Evolutionary conservation across 1,140 invertebrate species (phyloP).

Genomic region (Sminthurinus signatus): DNA sequence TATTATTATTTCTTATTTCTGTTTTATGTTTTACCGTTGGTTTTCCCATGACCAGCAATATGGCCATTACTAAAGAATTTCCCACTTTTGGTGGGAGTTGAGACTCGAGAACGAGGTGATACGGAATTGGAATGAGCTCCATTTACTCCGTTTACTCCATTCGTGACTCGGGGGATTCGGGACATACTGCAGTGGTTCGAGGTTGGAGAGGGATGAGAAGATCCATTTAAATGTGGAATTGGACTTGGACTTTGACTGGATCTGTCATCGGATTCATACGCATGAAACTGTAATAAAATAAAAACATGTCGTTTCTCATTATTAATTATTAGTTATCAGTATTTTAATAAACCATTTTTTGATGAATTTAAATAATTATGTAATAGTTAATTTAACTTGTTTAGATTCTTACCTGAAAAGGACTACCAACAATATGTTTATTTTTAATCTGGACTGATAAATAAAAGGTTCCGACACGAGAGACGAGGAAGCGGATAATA

Average conservation of each 20-base stretch:
- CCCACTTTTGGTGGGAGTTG: conserved; percentile 37
- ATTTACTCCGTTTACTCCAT: no score
- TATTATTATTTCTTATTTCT: no score
- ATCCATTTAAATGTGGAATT: conserved; percentile 24
- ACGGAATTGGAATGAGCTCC: conserved; percentile 35
- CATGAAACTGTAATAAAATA: conserved; percentile 38
- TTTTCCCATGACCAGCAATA: conserved; percentile 10
- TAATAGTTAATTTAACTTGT: no score
- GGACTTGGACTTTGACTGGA: conserved; percentile 26
- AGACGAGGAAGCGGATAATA: conserved; percentile 38
- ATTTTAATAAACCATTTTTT: background rate
- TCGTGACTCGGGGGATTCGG: conserved; percentile 30
- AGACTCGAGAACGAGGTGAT: conserved; percentile 38
- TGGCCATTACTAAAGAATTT: conserved; percentile 35
- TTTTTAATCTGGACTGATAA: conserved; percentile 30
- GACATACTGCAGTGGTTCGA: conserved; percentile 17
- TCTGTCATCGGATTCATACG: conserved; percentile 33
- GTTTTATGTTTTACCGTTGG: conserved; percentile 26
- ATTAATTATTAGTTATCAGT: conserved; percentile 1
- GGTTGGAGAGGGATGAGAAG: conserved; percentile 24
- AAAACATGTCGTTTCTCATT: no score
- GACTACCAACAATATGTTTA: conserved; percentile 37
- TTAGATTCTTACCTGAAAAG: conserved; percentile 26
- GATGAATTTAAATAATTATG: no score
- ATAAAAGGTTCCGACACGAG: conserved; percentile 29